Evolutionary conservation across 2,113 vertebrate species (phyloP).

Genomic region (Rattus rattus): DNA sequence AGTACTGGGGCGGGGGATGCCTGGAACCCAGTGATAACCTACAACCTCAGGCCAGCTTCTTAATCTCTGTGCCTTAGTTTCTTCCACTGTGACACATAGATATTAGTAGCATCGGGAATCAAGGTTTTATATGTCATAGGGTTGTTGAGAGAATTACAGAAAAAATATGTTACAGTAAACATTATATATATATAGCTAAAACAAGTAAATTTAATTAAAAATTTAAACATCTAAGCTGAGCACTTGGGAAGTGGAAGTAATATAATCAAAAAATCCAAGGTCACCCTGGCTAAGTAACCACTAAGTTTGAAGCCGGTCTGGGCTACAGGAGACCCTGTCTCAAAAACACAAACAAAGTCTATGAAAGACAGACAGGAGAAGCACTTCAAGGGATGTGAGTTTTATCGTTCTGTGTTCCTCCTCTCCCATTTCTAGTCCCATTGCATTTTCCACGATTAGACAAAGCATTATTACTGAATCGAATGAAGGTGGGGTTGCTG

Average conservation of each 20-base stretch:
- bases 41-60: not conserved
- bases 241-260: not conserved
- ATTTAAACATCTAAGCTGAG: not conserved
- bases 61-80: constrained; percentile 18
- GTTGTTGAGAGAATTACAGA: not conserved
- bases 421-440: not conserved
- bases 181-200: not conserved
- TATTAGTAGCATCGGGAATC: not conserved
- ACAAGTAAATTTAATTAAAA: not conserved
- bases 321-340: not conserved
- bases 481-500: not conserved
- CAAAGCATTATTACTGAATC: not conserved
- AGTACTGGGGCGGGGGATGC: no score
- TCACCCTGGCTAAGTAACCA: not conserved
- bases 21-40: not conserved
- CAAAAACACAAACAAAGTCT: not conserved
- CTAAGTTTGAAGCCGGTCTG: not conserved
- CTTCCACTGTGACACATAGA: not conserved
- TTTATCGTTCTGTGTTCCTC: not conserved
- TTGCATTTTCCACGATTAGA: not conserved
- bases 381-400: not conserved
- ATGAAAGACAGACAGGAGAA: not conserved
- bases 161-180: not conserved
- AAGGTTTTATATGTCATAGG: not conserved
- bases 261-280: not conserved